Evolutionary conservation across 2,113 vertebrate species (phyloP).

Genomic region (Hippolais icterina): DNA sequence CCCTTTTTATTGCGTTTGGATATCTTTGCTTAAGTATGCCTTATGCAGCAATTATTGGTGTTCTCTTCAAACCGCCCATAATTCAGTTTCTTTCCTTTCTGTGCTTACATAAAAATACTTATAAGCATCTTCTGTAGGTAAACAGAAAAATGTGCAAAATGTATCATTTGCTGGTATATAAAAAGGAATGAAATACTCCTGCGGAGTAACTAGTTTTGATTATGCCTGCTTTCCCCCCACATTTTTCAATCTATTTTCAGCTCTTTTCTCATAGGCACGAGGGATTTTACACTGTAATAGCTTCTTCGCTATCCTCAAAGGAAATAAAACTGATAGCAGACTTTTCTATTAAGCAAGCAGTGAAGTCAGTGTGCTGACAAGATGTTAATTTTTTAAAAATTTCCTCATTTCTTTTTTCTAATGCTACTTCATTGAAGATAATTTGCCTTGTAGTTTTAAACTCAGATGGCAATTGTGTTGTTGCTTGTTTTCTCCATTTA

Average conservation of each 20-base stretch:
- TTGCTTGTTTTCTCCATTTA: not conserved
- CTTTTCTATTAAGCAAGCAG: conserved; percentile 26
- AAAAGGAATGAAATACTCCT: not conserved
- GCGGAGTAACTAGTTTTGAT: not conserved
- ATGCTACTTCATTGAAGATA: not conserved
- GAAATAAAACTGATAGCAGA: conserved; percentile 34
- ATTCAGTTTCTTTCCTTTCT: not conserved
- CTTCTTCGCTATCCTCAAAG: conserved; percentile 6
- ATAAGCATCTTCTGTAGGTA: not conserved
- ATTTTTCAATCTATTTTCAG: conserved; percentile 36
- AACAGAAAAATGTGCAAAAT: conserved; percentile 31
- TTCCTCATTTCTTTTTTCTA: conserved; percentile 34
- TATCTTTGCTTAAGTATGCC: not conserved
- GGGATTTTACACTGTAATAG: conserved; percentile 20
- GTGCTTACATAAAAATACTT: not conserved
- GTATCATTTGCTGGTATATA: not conserved
- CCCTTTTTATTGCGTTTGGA: not conserved
- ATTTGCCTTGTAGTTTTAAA: not conserved
- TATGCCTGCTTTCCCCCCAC: not conserved
- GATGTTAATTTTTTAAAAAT: not conserved
- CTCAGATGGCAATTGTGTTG: not conserved
- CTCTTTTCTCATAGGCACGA: not conserved
- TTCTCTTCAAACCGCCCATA: not conserved
- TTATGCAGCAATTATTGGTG: not conserved
- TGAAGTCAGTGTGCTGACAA: not conserved